These are phyloP conservation scores for Tauraco hartlaubi DNA, from an alignment of 2,797 vertebrate species.

Conservation along the genomic window DNA sequence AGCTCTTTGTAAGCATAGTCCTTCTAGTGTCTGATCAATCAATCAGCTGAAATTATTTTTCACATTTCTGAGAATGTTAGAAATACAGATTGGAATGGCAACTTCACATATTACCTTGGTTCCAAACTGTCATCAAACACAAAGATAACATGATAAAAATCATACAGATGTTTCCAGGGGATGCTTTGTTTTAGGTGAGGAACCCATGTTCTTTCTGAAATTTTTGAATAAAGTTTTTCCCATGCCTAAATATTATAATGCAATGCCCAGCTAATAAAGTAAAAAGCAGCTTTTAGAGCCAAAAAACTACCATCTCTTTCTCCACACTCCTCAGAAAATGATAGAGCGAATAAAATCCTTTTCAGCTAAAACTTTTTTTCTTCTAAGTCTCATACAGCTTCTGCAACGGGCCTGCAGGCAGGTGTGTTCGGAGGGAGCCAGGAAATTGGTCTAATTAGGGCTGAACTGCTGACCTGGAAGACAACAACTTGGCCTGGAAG, in stretches of 20 bases:
- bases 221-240: background rate
- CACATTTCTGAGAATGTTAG: background rate
- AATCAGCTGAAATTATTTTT: background rate
- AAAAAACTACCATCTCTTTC: background rate
- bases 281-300: background rate
- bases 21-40: background rate
- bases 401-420: background rate
- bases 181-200: background rate
- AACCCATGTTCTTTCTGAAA: background rate
- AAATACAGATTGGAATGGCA: background rate
- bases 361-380: background rate
- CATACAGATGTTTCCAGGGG: background rate
- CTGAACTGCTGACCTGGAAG: background rate
- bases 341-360: background rate
- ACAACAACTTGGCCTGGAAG: background rate
- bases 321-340: background rate
- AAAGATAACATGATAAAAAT: background rate
- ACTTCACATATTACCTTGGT: background rate
- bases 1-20: background rate
- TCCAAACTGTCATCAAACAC: background rate
- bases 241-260: rapidly evolving
- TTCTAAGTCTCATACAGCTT: background rate
- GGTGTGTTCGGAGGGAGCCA: background rate
- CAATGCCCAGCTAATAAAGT: background rate
- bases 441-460: background rate